Conservation (phyloP, 2,113 vertebrate genomes). For the Scophthalmus maximus region DNA sequence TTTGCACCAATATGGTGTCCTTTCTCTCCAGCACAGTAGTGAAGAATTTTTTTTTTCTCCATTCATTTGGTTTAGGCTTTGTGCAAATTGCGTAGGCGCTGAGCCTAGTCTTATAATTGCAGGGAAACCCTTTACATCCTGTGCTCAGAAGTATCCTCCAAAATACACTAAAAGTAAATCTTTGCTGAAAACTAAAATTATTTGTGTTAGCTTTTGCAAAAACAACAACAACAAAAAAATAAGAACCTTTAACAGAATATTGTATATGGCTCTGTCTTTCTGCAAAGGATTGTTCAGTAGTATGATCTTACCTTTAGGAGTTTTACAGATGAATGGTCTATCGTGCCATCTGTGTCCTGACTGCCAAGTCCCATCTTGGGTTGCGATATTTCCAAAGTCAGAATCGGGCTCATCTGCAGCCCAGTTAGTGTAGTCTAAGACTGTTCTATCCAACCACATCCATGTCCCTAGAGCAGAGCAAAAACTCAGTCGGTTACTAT, state of each 20-base stretch:
- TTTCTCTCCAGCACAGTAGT: no score
- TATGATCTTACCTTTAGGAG: conserved; percentile 86
- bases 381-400: conserved; percentile 71
- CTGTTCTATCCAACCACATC: conserved; percentile 88
- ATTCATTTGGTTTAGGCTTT: no score
- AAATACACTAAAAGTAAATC: no score
- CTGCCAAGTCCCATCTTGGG: conserved; percentile 84
- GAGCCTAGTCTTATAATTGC: no score
- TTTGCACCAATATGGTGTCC: no score
- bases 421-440: conserved; percentile 91
- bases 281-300: not conserved
- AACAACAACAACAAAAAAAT: no score
- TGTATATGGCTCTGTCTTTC: not conserved
- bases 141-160: no score
- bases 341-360: conserved; percentile 83
- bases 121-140: no score
- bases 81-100: no score
- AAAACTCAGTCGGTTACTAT: not conserved
- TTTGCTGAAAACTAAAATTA: not conserved
- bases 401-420: conserved; percentile 75
- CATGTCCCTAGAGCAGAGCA: conserved; percentile 80
- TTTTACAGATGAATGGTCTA: conserved; percentile 90
- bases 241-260: no score
- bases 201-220: not conserved
- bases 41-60: no score